Evolutionary conservation across 2,113 vertebrate genomes (phyloP).

Genomic region (Physeter macrocephalus): DNA sequence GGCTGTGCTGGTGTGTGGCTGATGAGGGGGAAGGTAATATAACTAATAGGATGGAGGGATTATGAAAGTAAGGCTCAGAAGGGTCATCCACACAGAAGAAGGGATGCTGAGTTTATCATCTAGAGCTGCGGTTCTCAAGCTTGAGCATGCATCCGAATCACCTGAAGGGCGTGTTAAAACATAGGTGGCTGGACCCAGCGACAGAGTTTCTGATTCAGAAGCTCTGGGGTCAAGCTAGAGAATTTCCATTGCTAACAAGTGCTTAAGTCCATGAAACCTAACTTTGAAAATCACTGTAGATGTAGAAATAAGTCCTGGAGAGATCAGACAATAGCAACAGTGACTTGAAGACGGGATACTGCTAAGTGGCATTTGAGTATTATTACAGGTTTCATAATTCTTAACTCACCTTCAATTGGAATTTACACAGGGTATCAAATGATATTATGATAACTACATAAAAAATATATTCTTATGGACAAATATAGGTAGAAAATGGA

Average conservation of each 20-base stretch:
- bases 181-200: neutral
- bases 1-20: neutral
- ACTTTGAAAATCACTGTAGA: neutral
- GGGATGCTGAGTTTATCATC: neutral
- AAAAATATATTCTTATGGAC: neutral
- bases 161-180: neutral
- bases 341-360: neutral
- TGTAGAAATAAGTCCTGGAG: neutral
- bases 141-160: too few species aligned
- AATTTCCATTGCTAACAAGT: neutral
- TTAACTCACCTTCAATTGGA: neutral
- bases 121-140: neutral
- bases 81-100: neutral
- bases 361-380: neutral
- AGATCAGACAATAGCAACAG: neutral
- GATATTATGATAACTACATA: neutral
- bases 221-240: neutral
- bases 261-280: neutral
- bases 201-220: neutral
- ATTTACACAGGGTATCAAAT: neutral
- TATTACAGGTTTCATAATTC: neutral
- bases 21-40: neutral
- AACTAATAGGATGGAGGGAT: neutral
- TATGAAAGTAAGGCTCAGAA: neutral
- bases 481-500: neutral